A percentile compares a stretch with the other conserved stretches of the same genome.
phyloP scores from a whole-genome alignment of 2,797 vertebrate genomes.

The Eurystomus glaucurus region DNA sequence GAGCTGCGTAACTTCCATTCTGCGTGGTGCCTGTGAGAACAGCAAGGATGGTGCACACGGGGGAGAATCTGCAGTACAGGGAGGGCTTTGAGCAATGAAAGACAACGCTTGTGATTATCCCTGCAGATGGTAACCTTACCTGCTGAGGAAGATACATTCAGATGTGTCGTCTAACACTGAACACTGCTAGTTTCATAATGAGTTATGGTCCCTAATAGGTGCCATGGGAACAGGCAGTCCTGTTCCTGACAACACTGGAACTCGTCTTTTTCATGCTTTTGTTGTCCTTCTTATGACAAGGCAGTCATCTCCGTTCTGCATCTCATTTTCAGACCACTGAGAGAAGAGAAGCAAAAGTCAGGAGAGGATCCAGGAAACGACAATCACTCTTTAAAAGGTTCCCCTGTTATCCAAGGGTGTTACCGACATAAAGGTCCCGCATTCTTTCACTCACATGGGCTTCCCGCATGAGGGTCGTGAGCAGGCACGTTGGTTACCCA shows the following conservation, averaged over 20 bases:
- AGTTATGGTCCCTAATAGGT: background rate
- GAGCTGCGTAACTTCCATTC: accelerated
- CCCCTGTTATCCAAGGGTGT: background rate
- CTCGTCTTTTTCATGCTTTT: background rate
- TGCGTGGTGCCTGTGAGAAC: accelerated
- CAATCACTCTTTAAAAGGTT: background rate
- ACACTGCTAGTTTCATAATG: background rate
- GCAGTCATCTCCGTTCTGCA: background rate
- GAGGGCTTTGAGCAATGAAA: background rate
- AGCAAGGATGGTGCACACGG: background rate
- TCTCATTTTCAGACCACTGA: background rate
- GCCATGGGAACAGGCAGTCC: background rate
- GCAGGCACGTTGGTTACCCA: background rate
- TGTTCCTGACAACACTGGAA: background rate
- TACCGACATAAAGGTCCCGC: accelerated
- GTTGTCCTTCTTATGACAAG: background rate
- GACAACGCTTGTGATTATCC: background rate
- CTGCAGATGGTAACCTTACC: background rate
- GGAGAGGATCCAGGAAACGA: background rate
- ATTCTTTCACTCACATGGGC: background rate
- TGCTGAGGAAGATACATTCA: background rate
- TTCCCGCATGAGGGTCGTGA: background rate
- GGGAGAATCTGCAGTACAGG: background rate
- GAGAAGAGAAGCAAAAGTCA: background rate
- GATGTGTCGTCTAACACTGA: background rate